Base-by-base conservation (phyloP, 2,113 vertebrate species). In the Podilymbus podiceps region DNA sequence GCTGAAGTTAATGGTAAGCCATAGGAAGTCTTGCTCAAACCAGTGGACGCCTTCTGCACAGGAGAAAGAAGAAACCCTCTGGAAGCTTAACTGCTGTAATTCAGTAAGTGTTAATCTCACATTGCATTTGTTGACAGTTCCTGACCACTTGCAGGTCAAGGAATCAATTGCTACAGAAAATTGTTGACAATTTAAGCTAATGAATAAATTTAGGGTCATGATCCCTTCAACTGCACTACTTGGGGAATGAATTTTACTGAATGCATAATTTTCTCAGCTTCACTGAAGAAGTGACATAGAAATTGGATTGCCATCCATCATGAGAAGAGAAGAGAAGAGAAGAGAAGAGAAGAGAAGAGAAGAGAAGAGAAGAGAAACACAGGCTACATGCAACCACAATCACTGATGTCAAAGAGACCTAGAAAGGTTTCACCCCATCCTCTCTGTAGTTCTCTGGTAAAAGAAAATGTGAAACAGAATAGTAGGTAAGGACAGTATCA, bases 101-200 rank as follows among this genome's bases (percentile, higher is more conserved):
- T 94, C 52, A 59, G 42, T 66, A 66, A 92, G n/a, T 33, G 28
- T 53, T 84, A 87, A 72, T 33, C 18, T 94, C 68, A 89, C n/a
- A 40, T 20, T 68, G 56, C 38, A 19, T 59, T 49, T 67, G 73
- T 68, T 95, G 91, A 87, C 60, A 87, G 56, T 42, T 92, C 49
- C 82, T 75, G 68, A 68, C 56, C 66, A 67, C 50, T 83, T 76
- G 42, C 71, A 88, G 79, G 86, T 95, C 86, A 86, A 86, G 67
- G 50, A 94, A 94, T 75, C 83, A 87, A 82, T 82, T 95, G 73
- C 89, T 78, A 75, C 27, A 79, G 76, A 87, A 94, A 92, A 81
- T 69, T 72, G 73, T 92, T 86, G 88, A 90, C 86, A 89, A 77
- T 96, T 92, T 91, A 64, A 87, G 77, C 52, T 95, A 91, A 94